Evolutionary conservation across 2,797 vertebrate genomes (phyloP).

Genomic region (Acipenser ruthenus): DNA sequence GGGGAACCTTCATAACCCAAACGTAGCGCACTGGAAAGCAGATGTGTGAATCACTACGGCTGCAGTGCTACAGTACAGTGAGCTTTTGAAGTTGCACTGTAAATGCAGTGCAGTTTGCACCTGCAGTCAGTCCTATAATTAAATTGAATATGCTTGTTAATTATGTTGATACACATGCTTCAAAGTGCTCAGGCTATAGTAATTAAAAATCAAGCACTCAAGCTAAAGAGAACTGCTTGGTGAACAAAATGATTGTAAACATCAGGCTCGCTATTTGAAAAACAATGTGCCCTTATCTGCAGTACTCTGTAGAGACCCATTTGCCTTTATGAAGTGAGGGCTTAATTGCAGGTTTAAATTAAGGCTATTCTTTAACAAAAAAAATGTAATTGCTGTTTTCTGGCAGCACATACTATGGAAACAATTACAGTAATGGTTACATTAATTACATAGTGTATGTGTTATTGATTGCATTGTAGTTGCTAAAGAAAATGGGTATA

Average conservation of each 20-base stretch:
- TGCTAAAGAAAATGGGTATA: too few relatives aligned
- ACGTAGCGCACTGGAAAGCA: neutral
- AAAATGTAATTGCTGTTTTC: too few relatives aligned
- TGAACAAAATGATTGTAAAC: constrained; percentile 1
- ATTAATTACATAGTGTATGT: too few relatives aligned
- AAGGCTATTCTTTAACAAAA: too few relatives aligned
- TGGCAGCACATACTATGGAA: too few relatives aligned
- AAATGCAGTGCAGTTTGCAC: constrained; percentile 3
- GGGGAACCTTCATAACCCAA: too few relatives aligned
- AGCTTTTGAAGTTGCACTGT: neutral
- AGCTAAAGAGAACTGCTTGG: constrained; percentile 31
- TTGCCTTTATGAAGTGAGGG: too few relatives aligned
- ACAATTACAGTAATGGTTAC: too few relatives aligned
- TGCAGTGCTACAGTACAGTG: too few relatives aligned
- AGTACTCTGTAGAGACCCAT: too few relatives aligned
- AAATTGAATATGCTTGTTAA: constrained; percentile 2
- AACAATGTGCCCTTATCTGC: neutral
- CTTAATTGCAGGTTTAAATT: too few relatives aligned
- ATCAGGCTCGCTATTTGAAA: neutral
- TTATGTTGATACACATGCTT: constrained; percentile 7
- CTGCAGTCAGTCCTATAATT: constrained; percentile 7
- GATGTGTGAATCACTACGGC: neutral
- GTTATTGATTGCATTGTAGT: too few relatives aligned
- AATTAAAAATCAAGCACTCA: constrained; percentile 59
- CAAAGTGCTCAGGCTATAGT: constrained; percentile 18